Percentiles rank a stretch among this genome's conserved stretches.
These are phyloP conservation scores for Eubucco bourcierii DNA, from an alignment of 2,113 vertebrate genomes.

Conservation along the genomic window DNA sequence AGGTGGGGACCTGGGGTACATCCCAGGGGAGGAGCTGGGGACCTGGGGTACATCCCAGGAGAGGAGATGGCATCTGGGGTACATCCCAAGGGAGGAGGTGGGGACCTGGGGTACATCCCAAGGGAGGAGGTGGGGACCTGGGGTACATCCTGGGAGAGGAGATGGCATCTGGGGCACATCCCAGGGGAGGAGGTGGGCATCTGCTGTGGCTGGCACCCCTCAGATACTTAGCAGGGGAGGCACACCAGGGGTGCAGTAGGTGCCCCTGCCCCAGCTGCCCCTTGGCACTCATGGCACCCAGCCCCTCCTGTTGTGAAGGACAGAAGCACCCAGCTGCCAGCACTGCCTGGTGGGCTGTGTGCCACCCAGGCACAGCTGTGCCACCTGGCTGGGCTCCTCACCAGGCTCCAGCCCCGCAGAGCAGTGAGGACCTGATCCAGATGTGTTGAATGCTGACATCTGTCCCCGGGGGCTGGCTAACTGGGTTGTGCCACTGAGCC, in stretches of 20 bases:
- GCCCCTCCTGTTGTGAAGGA: background rate
- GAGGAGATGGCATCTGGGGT: too few species aligned
- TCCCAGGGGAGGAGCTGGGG: too few species aligned
- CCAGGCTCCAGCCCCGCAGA: background rate
- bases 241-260: background rate
- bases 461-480: background rate
- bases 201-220: background rate
- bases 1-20: too few species aligned
- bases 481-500: background rate
- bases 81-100: too few species aligned
- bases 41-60: too few species aligned
- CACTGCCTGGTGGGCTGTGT: background rate
- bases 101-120: background rate
- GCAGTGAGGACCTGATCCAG: background rate
- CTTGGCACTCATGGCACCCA: background rate
- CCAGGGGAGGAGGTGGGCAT: background rate
- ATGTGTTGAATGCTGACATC: accelerated
- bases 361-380: background rate
- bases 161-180: too few species aligned
- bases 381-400: background rate
- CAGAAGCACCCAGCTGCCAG: background rate
- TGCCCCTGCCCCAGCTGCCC: background rate
- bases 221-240: background rate
- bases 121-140: background rate
- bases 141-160: too few species aligned